Conservation (phyloP, 2,113 vertebrate genomes). For the Calonectris borealis region DNA sequence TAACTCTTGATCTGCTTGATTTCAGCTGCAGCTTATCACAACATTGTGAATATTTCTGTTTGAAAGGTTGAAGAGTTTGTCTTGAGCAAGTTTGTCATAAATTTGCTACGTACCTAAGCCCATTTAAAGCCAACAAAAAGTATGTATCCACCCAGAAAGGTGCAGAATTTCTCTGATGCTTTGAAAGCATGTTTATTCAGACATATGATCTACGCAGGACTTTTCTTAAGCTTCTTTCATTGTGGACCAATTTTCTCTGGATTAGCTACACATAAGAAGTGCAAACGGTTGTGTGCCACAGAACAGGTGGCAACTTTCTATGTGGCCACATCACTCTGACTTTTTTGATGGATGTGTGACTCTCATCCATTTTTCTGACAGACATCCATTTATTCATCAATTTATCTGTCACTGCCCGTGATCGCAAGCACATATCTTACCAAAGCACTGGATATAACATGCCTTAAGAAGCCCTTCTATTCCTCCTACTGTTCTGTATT, state of each 20-base stretch:
- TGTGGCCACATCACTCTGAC: background rate
- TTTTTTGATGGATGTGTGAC: background rate
- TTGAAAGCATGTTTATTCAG: background rate
- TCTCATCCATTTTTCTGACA: background rate
- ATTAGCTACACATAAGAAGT: background rate
- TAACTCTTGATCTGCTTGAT: background rate
- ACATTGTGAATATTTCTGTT: background rate
- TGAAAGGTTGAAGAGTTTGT: background rate
- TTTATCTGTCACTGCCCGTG: background rate
- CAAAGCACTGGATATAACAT: background rate
- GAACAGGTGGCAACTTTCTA: background rate
- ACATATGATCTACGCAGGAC: background rate
- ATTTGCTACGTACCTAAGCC: background rate
- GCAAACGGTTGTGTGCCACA: background rate
- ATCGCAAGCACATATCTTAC: background rate
- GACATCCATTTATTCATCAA: background rate
- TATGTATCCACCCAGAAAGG: background rate
- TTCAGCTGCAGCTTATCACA: background rate
- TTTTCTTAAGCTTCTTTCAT: background rate
- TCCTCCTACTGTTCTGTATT: background rate
- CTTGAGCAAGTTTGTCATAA: background rate
- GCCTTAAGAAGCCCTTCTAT: background rate
- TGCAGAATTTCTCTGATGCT: background rate
- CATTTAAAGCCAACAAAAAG: background rate
- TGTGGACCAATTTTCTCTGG: background rate